Evolutionary conservation across 2,797 vertebrate species (phyloP).

Genomic region (Etheostoma nigrum): DNA sequence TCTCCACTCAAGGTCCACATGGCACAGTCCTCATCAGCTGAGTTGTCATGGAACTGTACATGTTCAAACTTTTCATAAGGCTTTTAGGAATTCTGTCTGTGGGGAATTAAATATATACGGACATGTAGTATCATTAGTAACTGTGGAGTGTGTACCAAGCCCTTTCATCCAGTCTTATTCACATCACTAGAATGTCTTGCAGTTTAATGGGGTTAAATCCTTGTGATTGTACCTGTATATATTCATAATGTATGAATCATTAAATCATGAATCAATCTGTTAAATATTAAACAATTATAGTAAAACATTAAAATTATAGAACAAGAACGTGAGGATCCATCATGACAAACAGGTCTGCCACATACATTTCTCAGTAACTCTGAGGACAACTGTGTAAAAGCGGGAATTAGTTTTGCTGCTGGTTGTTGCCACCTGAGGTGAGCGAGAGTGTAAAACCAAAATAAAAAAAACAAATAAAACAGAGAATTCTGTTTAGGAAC

Average conservation of each 20-base stretch:
- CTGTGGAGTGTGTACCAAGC: too few species aligned
- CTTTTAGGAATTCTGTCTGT: too few species aligned
- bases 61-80: too few species aligned
- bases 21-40: not conserved
- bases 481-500: constrained; percentile 29
- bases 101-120: too few species aligned
- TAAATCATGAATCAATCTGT: not conserved
- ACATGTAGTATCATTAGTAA: too few species aligned
- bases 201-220: too few species aligned
- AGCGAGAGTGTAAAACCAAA: constrained; percentile 14
- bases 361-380: not conserved
- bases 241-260: not conserved
- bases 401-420: constrained; percentile 2
- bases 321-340: too few species aligned
- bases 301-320: too few species aligned
- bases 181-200: too few species aligned
- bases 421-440: constrained; percentile 10
- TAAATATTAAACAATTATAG: not conserved
- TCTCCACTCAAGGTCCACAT: not conserved
- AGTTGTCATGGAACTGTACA: too few species aligned
- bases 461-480: constrained; percentile 25
- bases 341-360: not conserved
- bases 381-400: not conserved
- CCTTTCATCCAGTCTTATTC: too few species aligned
- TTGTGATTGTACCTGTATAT: too few species aligned